These are phyloP conservation scores for Phodopus roborovskii DNA, from an alignment of 2,113 vertebrate genomes.

Conservation along the genomic window DNA sequence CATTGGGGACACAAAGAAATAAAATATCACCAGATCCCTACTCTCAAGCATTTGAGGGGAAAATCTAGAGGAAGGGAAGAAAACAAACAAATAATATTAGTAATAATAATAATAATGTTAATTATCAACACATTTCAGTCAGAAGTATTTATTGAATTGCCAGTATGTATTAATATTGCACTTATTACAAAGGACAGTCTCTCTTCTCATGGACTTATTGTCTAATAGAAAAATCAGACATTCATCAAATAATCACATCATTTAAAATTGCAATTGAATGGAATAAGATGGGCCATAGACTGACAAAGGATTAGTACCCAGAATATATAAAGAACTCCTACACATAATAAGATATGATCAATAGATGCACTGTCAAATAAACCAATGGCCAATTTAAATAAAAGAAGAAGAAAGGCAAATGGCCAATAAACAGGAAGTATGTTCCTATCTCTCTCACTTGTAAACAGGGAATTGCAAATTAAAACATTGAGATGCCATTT, in stretches of 20 bases:
- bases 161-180: neutral
- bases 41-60: neutral
- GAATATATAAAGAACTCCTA: slow-evolving; percentile 74
- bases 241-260: slow-evolving; percentile 20
- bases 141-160: neutral
- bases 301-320: slow-evolving; percentile 64
- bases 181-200: neutral
- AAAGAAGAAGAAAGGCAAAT: slow-evolving; percentile 47
- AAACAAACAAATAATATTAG: neutral
- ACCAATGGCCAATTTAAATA: neutral
- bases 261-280: slow-evolving; percentile 18
- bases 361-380: slow-evolving; percentile 18
- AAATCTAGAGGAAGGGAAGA: neutral
- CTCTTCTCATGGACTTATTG: neutral
- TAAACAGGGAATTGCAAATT: slow-evolving; percentile 65
- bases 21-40: neutral
- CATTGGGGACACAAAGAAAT: neutral
- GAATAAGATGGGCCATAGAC: slow-evolving; percentile 25
- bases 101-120: neutral
- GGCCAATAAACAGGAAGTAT: slow-evolving; percentile 51
- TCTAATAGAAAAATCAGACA: slow-evolving; percentile 44
- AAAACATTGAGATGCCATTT: slow-evolving; percentile 60
- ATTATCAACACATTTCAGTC: neutral
- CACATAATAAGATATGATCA: slow-evolving; percentile 38
- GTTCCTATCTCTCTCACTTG: slow-evolving; percentile 52